Evolutionary conservation across 37 sponge, comb jelly and placozoan genomes (phyloP), one percentile per base, ranked within the genome.

Genomic region (Haliclona indistincta): DNA sequence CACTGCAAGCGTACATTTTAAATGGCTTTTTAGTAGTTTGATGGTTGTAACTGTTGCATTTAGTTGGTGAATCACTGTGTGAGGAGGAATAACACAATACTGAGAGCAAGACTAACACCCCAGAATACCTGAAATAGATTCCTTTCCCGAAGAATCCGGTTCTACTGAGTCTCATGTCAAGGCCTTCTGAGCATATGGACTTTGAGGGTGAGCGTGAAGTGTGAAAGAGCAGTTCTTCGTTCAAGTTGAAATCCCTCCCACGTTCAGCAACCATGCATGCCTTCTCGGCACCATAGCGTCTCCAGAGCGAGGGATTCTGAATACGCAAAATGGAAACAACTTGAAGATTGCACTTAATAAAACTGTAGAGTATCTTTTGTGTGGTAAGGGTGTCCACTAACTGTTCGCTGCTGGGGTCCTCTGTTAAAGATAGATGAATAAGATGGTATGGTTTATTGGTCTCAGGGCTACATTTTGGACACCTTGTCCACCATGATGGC

Each of bases 61-160:
- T 90, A 38, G 63, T 2, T 0, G 86, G 82, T 66, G 80, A 38
- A 75, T 90, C 91, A 81, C 91, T 90, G 56, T 23, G 68, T 3
- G 35, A 11, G 35, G 3, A 63, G n/a, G n/a, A n/a, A n/a, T n/a
- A 49, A 49, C 11, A 11, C 11, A 49, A 7, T 28, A 55, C 26
- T 34, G 2, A 64, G 43, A 4, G 1, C 19, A 30, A 2, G 5
- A 2, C 71, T 64, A 6, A 3, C 19, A 22, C 1, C 3, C 1
- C 3, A 2, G 11, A 49, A n/a, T 34, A 92, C 93, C 93, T 92
- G 77, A 92, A 92, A 70, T 92, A 92, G 0, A 86, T 92, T 0
- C 93, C 93, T 39, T 38, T 70, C 0, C 93, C 93, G 78, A 92
- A 92, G 71, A 28, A 62, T 20, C 93, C 93, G 38, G 38, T 43